Evolutionary conservation across 2,888 invertebrate genomes (phyloP).

Genomic region (Geotrupes spiniger): DNA sequence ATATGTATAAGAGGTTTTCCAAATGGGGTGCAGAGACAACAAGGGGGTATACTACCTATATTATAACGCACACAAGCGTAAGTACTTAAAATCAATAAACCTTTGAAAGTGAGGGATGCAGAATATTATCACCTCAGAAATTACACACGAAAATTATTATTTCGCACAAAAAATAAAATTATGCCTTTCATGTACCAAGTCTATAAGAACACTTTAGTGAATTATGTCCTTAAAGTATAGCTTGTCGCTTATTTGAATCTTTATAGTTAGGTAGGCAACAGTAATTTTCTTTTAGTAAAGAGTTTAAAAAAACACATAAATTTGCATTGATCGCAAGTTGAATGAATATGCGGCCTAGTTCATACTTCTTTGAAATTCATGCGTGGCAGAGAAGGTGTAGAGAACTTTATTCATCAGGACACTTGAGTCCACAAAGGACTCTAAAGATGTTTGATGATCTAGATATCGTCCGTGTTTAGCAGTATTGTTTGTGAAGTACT

Average conservation of each 20-base stretch:
- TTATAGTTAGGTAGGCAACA: background rate
- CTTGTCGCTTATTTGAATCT: too few species aligned
- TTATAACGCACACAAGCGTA: constrained; percentile 28
- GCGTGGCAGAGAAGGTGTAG: constrained; percentile 16
- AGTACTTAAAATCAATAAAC: constrained; percentile 35
- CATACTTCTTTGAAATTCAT: constrained; percentile 14
- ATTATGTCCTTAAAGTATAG: constrained; percentile 1
- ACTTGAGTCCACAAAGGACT: constrained; percentile 31
- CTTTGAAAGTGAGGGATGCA: constrained; percentile 30
- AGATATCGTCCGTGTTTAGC: constrained; percentile 32
- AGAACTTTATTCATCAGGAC: constrained; percentile 31
- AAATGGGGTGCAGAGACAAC: constrained; percentile 23
- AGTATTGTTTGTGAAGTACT: constrained; percentile 30
- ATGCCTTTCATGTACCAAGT: background rate
- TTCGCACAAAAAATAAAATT: background rate
- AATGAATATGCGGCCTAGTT: constrained; percentile 20
- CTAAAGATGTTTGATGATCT: constrained; percentile 34
- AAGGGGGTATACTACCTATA: constrained; percentile 24
- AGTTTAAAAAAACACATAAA: constrained; percentile 11
- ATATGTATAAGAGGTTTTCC: constrained; percentile 34
- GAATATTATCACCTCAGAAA: constrained; percentile 24
- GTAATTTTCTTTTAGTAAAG: constrained; percentile 12
- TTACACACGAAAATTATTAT: constrained; percentile 2
- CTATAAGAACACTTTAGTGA: background rate
- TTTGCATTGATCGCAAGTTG: constrained; percentile 13